Evolutionary conservation across 2,888 invertebrate genomes (phyloP).

Genomic region (Brenthis daphne): DNA sequence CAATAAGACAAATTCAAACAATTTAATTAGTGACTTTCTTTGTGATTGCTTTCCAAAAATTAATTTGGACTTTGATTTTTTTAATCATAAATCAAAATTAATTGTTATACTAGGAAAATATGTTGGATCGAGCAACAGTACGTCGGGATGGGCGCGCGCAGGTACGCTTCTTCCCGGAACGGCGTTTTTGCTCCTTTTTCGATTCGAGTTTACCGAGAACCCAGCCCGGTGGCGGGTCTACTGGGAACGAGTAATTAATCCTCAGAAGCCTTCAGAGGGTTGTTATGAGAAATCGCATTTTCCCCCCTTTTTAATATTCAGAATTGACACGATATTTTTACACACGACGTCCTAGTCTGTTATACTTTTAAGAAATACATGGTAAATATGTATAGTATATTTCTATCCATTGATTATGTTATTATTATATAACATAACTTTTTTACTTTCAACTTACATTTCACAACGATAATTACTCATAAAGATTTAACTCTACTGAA

Average conservation of each 20-base stretch:
- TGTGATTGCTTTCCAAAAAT: not conserved
- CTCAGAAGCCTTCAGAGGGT: slow-evolving; percentile 80
- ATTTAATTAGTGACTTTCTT: no score
- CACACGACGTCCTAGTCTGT: slow-evolving; percentile 33
- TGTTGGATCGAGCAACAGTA: slow-evolving; percentile 25
- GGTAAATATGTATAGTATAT: no score
- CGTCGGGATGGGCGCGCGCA: slow-evolving; percentile 69
- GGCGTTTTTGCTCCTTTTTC: slow-evolving; percentile 81
- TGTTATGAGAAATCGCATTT: slow-evolving; percentile 72
- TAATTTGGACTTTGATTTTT: not conserved
- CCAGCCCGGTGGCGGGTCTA: slow-evolving; percentile 79
- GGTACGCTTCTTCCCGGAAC: slow-evolving; percentile 79
- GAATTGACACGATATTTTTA: slow-evolving; percentile 49
- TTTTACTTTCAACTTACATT: no score
- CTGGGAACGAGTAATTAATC: slow-evolving; percentile 82
- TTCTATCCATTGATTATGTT: no score
- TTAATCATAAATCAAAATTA: slow-evolving; percentile 12
- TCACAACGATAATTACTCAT: no score
- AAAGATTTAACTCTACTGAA: no score
- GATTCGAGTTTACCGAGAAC: slow-evolving; percentile 79
- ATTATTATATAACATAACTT: no score
- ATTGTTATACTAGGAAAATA: slow-evolving; percentile 32
- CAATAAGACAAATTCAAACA: no score
- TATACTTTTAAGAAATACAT: no score
- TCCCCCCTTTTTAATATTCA: slow-evolving; percentile 44